phyloP scores from a whole-genome alignment of 1,140 invertebrate species.

The Drosophila littoralis region DNA sequence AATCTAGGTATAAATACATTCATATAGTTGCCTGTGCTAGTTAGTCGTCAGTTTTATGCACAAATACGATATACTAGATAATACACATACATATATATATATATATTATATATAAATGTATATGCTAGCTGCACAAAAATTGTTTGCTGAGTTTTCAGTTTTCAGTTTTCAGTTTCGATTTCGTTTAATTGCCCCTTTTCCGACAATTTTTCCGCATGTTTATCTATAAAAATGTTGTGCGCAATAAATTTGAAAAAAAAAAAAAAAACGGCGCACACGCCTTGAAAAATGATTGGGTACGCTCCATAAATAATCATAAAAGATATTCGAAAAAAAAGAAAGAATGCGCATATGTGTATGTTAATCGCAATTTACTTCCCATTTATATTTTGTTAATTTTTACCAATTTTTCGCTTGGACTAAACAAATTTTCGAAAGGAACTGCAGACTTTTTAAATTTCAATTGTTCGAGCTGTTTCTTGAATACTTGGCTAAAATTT shows the following conservation, averaged over 20 bases:
- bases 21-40: conserved; percentile 23
- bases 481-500: conserved; percentile 18
- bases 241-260: conserved; percentile 59
- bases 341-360: conserved; percentile 14
- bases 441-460: conserved; percentile 45
- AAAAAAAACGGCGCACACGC: conserved; percentile 32
- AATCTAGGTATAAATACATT: conserved; percentile 14
- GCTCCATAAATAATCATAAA: conserved; percentile 45
- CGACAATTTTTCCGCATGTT: conserved; percentile 72
- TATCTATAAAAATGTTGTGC: conserved; percentile 61
- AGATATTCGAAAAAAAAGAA: conserved; percentile 54
- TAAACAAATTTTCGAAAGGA: conserved; percentile 21
- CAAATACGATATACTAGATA: conserved; percentile 29
- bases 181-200: conserved; percentile 74
- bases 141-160: conserved; percentile 51
- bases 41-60: conserved; percentile 11
- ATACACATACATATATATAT: conserved; percentile 18
- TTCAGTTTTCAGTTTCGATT: conserved; percentile 63
- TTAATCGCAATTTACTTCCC: conserved; percentile 39
- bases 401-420: not conserved
- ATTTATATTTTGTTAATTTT: conserved; percentile 5
- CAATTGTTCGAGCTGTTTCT: conserved; percentile 36
- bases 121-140: conserved; percentile 55
- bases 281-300: conserved; percentile 56
- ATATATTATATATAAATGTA: not conserved